phyloP scores from a whole-genome alignment of 2,113 vertebrate genomes.

The Barnardius zonarius region DNA sequence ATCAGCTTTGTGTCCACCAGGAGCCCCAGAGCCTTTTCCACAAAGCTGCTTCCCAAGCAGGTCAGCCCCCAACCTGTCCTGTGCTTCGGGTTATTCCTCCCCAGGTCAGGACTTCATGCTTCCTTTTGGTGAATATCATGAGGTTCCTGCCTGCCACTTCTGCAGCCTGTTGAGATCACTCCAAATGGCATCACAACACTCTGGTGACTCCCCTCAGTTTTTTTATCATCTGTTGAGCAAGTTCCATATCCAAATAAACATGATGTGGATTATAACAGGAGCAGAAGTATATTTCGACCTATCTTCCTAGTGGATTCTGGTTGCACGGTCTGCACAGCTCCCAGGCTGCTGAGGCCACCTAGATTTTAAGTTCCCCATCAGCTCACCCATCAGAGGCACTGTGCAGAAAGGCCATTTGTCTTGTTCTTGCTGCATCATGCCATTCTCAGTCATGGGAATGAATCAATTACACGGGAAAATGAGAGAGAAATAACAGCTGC shows the following conservation, averaged over 20 bases:
- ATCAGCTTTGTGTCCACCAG: not conserved
- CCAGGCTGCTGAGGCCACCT: not conserved
- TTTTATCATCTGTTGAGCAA: not conserved
- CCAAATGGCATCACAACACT: not conserved
- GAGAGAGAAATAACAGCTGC: not conserved
- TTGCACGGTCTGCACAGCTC: not conserved
- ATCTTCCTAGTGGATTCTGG: not conserved
- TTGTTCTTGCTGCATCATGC: not conserved
- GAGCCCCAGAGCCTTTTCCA: not conserved
- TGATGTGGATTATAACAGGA: not conserved
- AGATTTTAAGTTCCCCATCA: not conserved
- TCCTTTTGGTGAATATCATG: not conserved
- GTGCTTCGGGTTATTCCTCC: not conserved
- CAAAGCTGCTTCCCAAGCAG: not conserved
- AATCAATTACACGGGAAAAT: slow-evolving; percentile 3
- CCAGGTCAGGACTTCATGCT: not conserved
- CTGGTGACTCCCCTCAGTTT: not conserved
- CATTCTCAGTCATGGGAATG: not conserved
- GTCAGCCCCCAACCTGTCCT: not conserved
- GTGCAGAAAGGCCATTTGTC: not conserved
- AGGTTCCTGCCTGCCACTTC: not conserved
- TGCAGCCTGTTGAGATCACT: not conserved
- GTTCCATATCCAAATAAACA: not conserved
- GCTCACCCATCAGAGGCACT: not conserved
- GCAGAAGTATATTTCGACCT: not conserved